Base-by-base conservation (phyloP, 2,113 vertebrate genomes). In the Antennarius striatus region DNA sequence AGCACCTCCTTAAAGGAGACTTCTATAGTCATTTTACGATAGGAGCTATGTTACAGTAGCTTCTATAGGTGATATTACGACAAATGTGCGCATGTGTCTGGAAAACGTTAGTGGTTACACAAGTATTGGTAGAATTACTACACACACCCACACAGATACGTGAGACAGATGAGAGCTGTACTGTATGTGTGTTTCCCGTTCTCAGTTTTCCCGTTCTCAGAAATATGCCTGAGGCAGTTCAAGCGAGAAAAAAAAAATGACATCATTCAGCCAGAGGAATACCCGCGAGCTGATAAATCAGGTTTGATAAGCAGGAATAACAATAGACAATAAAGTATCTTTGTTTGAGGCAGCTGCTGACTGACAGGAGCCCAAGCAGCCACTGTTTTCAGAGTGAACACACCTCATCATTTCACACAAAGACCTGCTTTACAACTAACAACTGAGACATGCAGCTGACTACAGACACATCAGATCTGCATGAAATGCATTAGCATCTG, bases 311-410 rank as follows among this genome's bases (percentile, higher is more conserved):
- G 75, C 66, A 86, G 67, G 74, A 89, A 81, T 48, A 88, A 92
- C 84, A 91, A 90, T 89, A 88, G 86, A 93, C 91, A 91, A 93
- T 90, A 90, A 92, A 68, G 85, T 56, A 71, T 88, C 89, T 92
- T 92, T 93, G 91, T 93, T 64, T 85, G 71, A 75, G 60, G 57
- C 56, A 47, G 65, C 50, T 45, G 16, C 16, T 86, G 88, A 90
- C 56, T 62, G 83, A 36, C 32, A 88, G 43, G 64, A n/a, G 63
- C 67, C 57, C 49, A 72, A 57, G 11, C 28, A 43, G 64, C 70
- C 32, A 36, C 32, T 7, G 32, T 36, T 36, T 4, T 4, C 32
- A 36, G 32, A 7, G 32, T 3, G 32, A 36, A 36, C 57, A 40
- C 70, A 10, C 63, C 43, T 8, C 28, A n/a, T n/a, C 45, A 13